phyloP scores from a whole-genome alignment of 2,113 vertebrate species.

The Toxotes jaculatrix region DNA sequence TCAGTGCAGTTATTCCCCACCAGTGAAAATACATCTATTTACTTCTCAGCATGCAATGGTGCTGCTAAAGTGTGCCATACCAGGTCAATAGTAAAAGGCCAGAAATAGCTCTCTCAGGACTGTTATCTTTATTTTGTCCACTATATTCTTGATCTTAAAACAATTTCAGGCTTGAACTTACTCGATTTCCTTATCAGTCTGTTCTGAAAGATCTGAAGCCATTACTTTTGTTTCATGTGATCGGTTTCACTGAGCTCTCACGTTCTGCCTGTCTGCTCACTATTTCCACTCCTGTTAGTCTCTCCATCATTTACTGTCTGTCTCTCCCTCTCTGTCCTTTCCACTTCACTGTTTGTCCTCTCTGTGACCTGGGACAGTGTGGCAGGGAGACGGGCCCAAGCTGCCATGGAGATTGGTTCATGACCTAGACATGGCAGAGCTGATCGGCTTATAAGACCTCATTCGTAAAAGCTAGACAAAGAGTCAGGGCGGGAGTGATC shows the following conservation, averaged over 20 bases:
- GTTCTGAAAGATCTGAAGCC: conserved; percentile 21
- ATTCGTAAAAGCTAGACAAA: conserved; percentile 27
- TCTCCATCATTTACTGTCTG: conserved; percentile 51
- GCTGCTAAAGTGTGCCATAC: background rate
- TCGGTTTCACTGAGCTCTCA: conserved; percentile 17
- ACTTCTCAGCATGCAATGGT: conserved; percentile 23
- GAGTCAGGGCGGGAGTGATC: conserved; percentile 12
- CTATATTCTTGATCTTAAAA: conserved; percentile 34
- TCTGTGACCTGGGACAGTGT: conserved; percentile 36
- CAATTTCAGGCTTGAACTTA: conserved; percentile 44
- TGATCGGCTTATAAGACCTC: conserved; percentile 51
- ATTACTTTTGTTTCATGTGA: conserved; percentile 43
- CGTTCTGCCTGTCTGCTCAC: conserved; percentile 24
- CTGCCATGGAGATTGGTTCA: conserved; percentile 54
- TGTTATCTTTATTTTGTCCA: background rate
- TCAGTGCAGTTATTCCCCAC: conserved; percentile 36
- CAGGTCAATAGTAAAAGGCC: background rate
- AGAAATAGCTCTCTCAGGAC: conserved; percentile 4
- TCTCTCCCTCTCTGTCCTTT: conserved; percentile 30
- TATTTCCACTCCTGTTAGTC: conserved; percentile 45
- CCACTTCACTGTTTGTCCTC: conserved; percentile 43
- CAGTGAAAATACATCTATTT: conserved; percentile 40
- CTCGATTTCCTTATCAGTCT: conserved; percentile 30
- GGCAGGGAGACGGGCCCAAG: conserved; percentile 21
- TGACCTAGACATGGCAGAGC: conserved; percentile 54